These are phyloP conservation scores for Todiramphus chloris DNA, from an alignment of 2,113 vertebrate species.

Conservation along the genomic window DNA sequence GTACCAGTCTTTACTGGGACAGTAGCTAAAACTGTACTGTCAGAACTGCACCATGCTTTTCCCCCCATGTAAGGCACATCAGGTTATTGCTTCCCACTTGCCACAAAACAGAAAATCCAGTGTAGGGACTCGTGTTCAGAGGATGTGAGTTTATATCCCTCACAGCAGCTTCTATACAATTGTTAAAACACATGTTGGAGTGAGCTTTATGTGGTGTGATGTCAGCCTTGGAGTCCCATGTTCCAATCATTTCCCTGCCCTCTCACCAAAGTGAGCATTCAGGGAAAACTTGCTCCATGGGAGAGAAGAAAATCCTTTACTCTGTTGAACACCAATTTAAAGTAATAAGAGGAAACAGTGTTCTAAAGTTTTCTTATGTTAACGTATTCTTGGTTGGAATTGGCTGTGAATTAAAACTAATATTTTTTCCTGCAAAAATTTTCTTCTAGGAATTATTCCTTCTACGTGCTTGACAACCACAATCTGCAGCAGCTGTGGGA, in stretches of 20 bases:
- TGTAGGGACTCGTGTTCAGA: neutral
- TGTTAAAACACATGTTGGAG: neutral
- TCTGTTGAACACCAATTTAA: neutral
- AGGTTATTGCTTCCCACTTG: neutral
- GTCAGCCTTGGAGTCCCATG: neutral
- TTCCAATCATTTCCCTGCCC: neutral
- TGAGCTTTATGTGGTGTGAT: neutral
- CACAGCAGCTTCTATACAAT: neutral
- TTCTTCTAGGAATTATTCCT: slow-evolving; percentile 86
- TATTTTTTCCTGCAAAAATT: slow-evolving; percentile 24
- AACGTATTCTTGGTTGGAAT: neutral
- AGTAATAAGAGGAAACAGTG: neutral
- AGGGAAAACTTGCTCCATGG: neutral
- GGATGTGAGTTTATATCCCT: neutral
- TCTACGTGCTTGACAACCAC: slow-evolving; percentile 94
- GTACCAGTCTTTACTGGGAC: neutral
- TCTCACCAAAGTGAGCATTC: neutral
- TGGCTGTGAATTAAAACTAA: neutral
- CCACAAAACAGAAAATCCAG: neutral
- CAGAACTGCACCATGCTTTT: neutral
- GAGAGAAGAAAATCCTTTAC: neutral
- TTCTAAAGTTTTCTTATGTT: neutral
- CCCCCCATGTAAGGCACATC: neutral
- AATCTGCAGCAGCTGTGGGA: slow-evolving; percentile 95
- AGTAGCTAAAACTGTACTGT: neutral